Evolutionary conservation across 2,797 vertebrate genomes (phyloP), one percentile per base, ranked within the genome.

Genomic region (Neomorphus geoffroyi): DNA sequence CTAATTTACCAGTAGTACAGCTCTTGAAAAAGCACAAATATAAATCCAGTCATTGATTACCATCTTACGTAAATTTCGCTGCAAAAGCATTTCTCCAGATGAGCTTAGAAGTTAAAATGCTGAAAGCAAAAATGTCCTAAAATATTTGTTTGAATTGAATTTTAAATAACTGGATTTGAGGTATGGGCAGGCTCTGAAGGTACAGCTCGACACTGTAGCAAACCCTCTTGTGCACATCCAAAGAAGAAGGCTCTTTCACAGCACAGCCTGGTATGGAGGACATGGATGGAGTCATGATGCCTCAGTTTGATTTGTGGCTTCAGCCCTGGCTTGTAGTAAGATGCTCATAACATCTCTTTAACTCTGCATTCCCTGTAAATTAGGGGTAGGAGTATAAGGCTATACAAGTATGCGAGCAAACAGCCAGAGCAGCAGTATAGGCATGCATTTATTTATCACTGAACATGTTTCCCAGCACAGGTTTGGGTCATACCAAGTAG

Each of bases 201-300:
- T 15, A 13, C 51, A 61, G 13, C 43, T 85, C 18, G 41, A 17
- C 66, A 37, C 30, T 66, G 30, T 32, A 32, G 32, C 1, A 1
- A 83, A 6, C 28, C 5, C 19, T 79, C 4, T 27, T 33, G 17
- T 14, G 15, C 32, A 58, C n/a, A n/a, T 7, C 13, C 18, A 28
- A 60, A 37, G 6, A 56, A 65, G 27, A 54, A 39, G 11, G 11
- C 6, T 80, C 24, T 54, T 16, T 24, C 54, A 18, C 43, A 43
- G 24, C 18, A 13, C 4, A 69, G 10, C 9, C 9, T 15, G 2
- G 13, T 3, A 4, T 18, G 32, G n/a, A 75, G 48, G 46, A 67
- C 48, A 13, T 7, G 19, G 26, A 9, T 0, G 1, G 7, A 28
- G 12, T 37, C 43, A 37, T 0, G 0, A 11, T 23, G 48, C 27